A percentile compares a stretch with the other conserved stretches of the same genome.
Conservation (phyloP, 2,888 invertebrate genomes). For the Drosophila aldrichi region DNA sequence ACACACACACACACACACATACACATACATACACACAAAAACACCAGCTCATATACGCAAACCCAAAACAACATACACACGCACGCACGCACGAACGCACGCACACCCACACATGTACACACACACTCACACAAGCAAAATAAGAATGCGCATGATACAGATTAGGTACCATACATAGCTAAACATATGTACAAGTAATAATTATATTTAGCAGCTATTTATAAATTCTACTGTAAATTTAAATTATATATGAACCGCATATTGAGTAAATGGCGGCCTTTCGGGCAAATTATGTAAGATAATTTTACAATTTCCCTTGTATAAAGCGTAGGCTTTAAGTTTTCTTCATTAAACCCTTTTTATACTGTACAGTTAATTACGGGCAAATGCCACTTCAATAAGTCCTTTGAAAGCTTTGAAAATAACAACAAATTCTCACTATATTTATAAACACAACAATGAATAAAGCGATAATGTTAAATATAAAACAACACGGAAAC, state of each 20-base stretch:
- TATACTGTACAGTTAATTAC: constrained; percentile 54
- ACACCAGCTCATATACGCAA: constrained; percentile 17
- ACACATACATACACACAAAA: neutral
- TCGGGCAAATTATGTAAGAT: constrained; percentile 46
- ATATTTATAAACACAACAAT: constrained; percentile 54
- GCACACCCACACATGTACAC: constrained; percentile 7
- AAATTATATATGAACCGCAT: constrained; percentile 44
- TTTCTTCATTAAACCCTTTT: constrained; percentile 42
- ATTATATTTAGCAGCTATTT: constrained; percentile 66
- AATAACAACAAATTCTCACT: constrained; percentile 70
- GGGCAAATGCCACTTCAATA: constrained; percentile 45
- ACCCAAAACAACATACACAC: neutral
- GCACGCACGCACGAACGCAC: neutral
- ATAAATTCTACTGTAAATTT: constrained; percentile 56
- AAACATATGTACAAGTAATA: constrained; percentile 61
- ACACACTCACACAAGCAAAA: constrained; percentile 23
- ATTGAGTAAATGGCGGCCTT: constrained; percentile 40
- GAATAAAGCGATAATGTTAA: constrained; percentile 42
- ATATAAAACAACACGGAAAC: constrained; percentile 13
- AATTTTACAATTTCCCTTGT: constrained; percentile 56
- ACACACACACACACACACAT: neutral
- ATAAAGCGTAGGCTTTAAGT: constrained; percentile 68
- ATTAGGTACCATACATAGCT: constrained; percentile 54
- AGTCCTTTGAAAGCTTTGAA: constrained; percentile 75
- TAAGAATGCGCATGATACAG: constrained; percentile 33